A percentile compares a stretch with the other conserved stretches of the same genome.
These are phyloP conservation scores for Drepanosiphum platanoidis DNA, from an alignment of 2,888 invertebrate genomes.

Conservation along the genomic window DNA sequence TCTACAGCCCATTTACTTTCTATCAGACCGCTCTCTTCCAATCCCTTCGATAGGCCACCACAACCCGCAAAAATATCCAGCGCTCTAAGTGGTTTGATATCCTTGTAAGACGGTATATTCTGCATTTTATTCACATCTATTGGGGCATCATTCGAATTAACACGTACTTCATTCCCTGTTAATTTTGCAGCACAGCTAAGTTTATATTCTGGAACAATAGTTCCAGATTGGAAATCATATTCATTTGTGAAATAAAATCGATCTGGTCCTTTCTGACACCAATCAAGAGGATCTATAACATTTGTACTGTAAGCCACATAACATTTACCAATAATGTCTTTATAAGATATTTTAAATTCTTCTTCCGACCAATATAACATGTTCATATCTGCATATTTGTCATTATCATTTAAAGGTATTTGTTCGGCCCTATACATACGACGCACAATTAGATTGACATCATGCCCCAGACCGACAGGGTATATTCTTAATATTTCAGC, in stretches of 20 bases:
- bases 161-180: slow-evolving; percentile 68
- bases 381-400: slow-evolving; percentile 76
- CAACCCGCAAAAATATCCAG: slow-evolving; percentile 89
- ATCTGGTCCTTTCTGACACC: slow-evolving; percentile 75
- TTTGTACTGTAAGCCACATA: slow-evolving; percentile 75
- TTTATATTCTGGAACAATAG: slow-evolving; percentile 69
- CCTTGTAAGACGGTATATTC: not conserved
- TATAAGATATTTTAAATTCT: slow-evolving; percentile 72
- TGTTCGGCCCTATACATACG: slow-evolving; percentile 82
- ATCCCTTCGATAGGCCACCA: slow-evolving; percentile 82
- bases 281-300: slow-evolving; percentile 70
- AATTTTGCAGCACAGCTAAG: slow-evolving; percentile 73
- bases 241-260: slow-evolving; percentile 80
- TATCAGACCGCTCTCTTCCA: slow-evolving; percentile 76
- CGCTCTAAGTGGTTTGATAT: slow-evolving; percentile 71
- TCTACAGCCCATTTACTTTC: slow-evolving; percentile 85
- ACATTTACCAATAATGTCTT: slow-evolving; percentile 76
- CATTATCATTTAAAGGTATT: slow-evolving; percentile 75
- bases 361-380: slow-evolving; percentile 82
- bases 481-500: slow-evolving; percentile 76
- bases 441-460: slow-evolving; percentile 74
- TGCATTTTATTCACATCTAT: slow-evolving; percentile 1
- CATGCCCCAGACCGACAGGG: slow-evolving; percentile 70
- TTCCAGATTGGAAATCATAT: slow-evolving; percentile 70
- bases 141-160: not conserved